Base-by-base conservation (phyloP, 92 coral and sea anemone genomes). In the Epizoanthus ramosus region DNA sequence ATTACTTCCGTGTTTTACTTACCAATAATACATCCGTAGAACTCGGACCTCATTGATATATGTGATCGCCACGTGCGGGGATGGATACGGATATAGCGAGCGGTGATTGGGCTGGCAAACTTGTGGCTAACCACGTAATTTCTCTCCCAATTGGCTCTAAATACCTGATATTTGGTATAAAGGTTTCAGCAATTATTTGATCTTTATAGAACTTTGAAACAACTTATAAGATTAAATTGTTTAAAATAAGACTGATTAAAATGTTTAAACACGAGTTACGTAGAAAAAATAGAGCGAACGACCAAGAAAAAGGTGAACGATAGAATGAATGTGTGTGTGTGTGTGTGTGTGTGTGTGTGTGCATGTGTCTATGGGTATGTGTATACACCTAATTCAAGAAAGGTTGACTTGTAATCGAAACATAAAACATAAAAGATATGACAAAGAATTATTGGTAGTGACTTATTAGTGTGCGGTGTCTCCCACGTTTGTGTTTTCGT, bases 1-100 rank as follows among this genome's bases (percentile, higher is more conserved):
- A 5, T 0, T 45, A 45, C 53, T 45, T 45, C 53, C 19, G 7
- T 3, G 13, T 19, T 65, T 17, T 8, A 73, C 98, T 79, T 75
- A 95, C 98, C 98, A 17, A 91, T 84, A 47, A 86, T 81, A 71
- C 93, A 89, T 15, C 98, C 98, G 28, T 81, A 89, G 72, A 95
- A 87, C 75, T 95, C 98, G 33, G 94, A 80, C 85, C 98, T 89
- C 96, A 95, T 86, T 17, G 98, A 91, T 5, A 92, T 85, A 76
- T 89, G 89, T 2, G 86, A 81, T n/a, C 89, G 77, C 98, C 98
- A 95, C 22, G 90, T 80, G 53, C 71, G 52, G 0, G 98, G 98
- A 73, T 89, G 86, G 53, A 95, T 71, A 47, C 98, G 95, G 80
- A 95, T 75, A 71, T 92, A 90, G 13, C 93, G 88, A 17, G 98